These are phyloP conservation scores for Cerastis rubricosa DNA, from an alignment of 2,888 invertebrate genomes.

Conservation along the genomic window DNA sequence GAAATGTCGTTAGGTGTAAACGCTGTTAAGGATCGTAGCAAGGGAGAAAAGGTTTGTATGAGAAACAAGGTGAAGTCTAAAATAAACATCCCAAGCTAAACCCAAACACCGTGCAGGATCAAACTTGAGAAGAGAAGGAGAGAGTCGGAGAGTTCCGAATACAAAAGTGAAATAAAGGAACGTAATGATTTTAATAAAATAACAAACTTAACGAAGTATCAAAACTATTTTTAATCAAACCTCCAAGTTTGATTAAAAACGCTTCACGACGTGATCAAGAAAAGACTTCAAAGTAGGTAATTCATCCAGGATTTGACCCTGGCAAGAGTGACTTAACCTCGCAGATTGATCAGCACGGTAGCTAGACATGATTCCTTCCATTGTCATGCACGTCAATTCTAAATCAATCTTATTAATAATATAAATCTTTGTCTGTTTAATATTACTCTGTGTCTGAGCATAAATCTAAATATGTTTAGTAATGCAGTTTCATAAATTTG, in stretches of 20 bases:
- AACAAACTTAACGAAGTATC: neutral
- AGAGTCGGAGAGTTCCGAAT: neutral
- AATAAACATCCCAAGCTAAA: neutral
- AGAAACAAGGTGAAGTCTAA: neutral
- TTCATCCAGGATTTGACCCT: slow-evolving; percentile 29
- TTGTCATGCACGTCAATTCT: slow-evolving; percentile 45
- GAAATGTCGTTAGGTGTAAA: too few relatives aligned
- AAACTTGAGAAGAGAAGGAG: neutral
- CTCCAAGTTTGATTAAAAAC: too few relatives aligned
- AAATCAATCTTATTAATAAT: slow-evolving; percentile 45
- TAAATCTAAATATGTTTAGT: slow-evolving; percentile 20
- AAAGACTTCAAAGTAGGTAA: neutral
- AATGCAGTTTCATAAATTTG: neutral
- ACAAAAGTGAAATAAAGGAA: neutral
- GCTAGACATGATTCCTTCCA: slow-evolving; percentile 28
- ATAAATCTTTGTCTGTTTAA: slow-evolving; percentile 24
- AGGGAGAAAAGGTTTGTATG: neutral
- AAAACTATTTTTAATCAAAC: neutral
- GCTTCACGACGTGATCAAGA: neutral
- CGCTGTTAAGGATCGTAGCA: too few relatives aligned
- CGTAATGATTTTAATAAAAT: neutral
- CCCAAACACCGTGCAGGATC: neutral
- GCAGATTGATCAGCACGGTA: slow-evolving; percentile 28
- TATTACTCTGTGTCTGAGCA: slow-evolving; percentile 20
- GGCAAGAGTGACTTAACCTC: slow-evolving; percentile 37